Conservation (phyloP, 2,113 vertebrate genomes). For the Periophthalmus modestus region DNA sequence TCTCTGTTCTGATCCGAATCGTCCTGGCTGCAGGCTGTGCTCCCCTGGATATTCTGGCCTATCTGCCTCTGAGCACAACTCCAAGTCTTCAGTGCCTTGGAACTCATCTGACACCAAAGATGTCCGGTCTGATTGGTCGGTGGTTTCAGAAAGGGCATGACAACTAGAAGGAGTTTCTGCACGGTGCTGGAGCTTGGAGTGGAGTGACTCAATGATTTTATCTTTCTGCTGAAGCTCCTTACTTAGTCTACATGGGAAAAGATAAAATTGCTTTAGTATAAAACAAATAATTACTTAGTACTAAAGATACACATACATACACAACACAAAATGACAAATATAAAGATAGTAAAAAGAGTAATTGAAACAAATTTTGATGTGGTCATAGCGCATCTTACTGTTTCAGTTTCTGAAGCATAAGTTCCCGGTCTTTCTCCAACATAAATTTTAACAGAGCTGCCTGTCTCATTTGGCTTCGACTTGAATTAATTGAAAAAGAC, state of each 20-base stretch:
- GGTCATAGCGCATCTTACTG: slow-evolving; percentile 39
- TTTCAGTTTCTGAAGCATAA: slow-evolving; percentile 43
- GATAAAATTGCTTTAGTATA: slow-evolving; percentile 1
- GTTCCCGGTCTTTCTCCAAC: slow-evolving; percentile 41
- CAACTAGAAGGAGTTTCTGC: slow-evolving; percentile 84
- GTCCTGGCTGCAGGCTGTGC: slow-evolving; percentile 38
- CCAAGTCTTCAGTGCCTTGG: slow-evolving; percentile 83
- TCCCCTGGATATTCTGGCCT: slow-evolving; percentile 80
- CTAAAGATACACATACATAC: neutral
- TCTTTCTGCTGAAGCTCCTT: slow-evolving; percentile 90
- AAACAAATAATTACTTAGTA: neutral
- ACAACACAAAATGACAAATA: neutral
- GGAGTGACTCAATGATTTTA: slow-evolving; percentile 87
- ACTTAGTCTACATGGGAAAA: slow-evolving; percentile 77
- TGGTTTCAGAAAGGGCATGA: slow-evolving; percentile 83
- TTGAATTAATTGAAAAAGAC: slow-evolving; percentile 44
- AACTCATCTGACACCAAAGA: slow-evolving; percentile 84
- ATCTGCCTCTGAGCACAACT: slow-evolving; percentile 85
- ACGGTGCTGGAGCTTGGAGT: slow-evolving; percentile 84
- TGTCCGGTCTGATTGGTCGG: slow-evolving; percentile 83
- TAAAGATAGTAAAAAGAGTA: neutral
- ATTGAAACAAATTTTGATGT: too few relatives aligned
- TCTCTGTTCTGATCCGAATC: slow-evolving; percentile 49
- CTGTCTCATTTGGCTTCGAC: slow-evolving; percentile 37
- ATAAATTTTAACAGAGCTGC: slow-evolving; percentile 33